Base-by-base conservation (phyloP, 2,113 vertebrate genomes). In the Pyrgilauda ruficollis region DNA sequence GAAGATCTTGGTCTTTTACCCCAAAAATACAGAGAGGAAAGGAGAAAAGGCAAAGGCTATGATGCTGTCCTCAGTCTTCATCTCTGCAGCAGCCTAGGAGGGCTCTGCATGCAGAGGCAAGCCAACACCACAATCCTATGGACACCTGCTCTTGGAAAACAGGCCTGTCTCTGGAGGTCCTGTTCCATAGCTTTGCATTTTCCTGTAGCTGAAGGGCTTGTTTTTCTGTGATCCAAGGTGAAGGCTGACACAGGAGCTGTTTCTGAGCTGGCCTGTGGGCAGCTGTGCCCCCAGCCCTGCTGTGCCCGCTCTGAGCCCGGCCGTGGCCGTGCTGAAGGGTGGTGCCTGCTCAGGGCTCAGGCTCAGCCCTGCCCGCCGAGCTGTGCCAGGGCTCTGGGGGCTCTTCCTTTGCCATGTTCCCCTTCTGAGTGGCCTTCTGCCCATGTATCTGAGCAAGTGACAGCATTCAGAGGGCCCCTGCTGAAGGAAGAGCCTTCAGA, bases 281-380 rank as follows among this genome's bases (percentile, higher is more conserved):
- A 55, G 55, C 46, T 68, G 53, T 63, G 39, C 35, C 5, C 10
- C 8, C 20, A 7, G 47, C 12, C 2, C 33, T 16, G 22, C 47
- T 41, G 21, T 31, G 49, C 33, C 44, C 41, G 55, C 43, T 35
- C 31, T 12, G 62, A 78, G 70, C 22, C 76, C 33, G 24, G 46
- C 73, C 14, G 4, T 27, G 7, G 44, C 47, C 10, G 19, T 16
- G 7, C 43, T 62, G 15, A 3, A 15, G 22, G 62, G 20, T 35
- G 49, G 31, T 21, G 23, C 41, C 55, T 63, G 35, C 50, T 21
- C 17, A 11, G 63, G 20, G 5, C 4, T 27, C 2, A 24, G 41
- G 22, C 13, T 15, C 44, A 79, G n/a, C n/a, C n/a, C 46, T 56
- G 47, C 0, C 1, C 1, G 2, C 0, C 0, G 39, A 46, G 30